Evolutionary conservation across 2,113 vertebrate species (phyloP), one percentile per base, ranked within the genome.

Genomic region (Copsychus sechellarum): DNA sequence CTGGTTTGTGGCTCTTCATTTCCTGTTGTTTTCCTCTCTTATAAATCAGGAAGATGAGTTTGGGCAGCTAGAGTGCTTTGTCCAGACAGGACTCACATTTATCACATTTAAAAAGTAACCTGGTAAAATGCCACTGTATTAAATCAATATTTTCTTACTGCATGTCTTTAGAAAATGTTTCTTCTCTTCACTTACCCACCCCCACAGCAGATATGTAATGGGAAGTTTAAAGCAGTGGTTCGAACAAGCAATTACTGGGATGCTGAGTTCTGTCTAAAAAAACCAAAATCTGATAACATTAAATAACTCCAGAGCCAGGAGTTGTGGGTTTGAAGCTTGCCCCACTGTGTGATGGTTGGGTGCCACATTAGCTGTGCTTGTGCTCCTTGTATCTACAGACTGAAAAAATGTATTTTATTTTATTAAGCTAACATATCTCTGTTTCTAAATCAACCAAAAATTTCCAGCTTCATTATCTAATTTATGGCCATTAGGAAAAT

Each of bases 21-120:
- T 97, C 94, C 95, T 94, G 88, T 81, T 93, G 69, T 89, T 95
- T 96, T 94, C 80, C 84, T 71, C 71, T 91, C 51, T 90, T 93
- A 81, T 71, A 82, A 85, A 95, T 92, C 86, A 90, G 88, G 87
- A 76, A 83, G 82, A 96, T 94, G 74, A 85, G 62, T 90, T 95
- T 86, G 84, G 50, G 85, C 92, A 91, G 88, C 74, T 54, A 36
- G 58, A 78, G 69, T 90, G 62, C 84, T 81, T 86, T 91, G 87
- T 81, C 92, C 87, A 93, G 73, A 48, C 90, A 96, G 43, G 61
- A 61, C 60, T 76, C 65, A n/a, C 77, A 95, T 97, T 95, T 93
- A 95, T 97, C 94, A 92, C 90, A 81, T 87, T 93, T 78, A 11
- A 92, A 95, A 88, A 86, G 88, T 64, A 94, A 62, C 70, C 65